These are phyloP conservation scores for Charadrius vociferus DNA, from an alignment of 2,113 vertebrate genomes.

Conservation along the genomic window DNA sequence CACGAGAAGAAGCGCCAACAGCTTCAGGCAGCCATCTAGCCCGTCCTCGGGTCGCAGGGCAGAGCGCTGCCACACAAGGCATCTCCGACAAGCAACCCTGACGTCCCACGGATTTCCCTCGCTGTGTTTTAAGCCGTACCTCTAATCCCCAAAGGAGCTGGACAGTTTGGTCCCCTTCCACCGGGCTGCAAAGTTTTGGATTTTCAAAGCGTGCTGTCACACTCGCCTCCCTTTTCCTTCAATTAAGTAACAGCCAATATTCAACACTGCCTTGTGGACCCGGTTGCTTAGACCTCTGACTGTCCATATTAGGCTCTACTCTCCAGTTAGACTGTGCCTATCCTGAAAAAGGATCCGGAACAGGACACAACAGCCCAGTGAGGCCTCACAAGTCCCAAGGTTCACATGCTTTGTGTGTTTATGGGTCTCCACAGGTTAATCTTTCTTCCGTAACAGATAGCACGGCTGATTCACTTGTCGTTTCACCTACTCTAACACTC, in stretches of 20 bases:
- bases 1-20: background rate
- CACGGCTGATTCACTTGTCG: background rate
- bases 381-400: background rate
- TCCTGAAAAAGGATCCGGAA: background rate
- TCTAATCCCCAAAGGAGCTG: background rate
- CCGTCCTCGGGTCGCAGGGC: background rate
- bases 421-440: background rate
- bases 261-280: background rate
- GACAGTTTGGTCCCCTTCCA: background rate
- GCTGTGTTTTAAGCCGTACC: fast-evolving
- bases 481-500: background rate
- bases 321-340: fast-evolving
- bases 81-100: fast-evolving
- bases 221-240: background rate
- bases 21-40: background rate
- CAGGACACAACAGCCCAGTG: background rate
- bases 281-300: background rate
- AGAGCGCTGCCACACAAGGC: background rate
- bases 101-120: fast-evolving
- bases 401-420: fast-evolving
- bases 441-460: background rate
- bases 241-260: background rate
- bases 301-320: fast-evolving
- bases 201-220: background rate
- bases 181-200: fast-evolving